Base-by-base conservation (phyloP, 2,888 invertebrate species). In the Therioaphis trifolii region DNA sequence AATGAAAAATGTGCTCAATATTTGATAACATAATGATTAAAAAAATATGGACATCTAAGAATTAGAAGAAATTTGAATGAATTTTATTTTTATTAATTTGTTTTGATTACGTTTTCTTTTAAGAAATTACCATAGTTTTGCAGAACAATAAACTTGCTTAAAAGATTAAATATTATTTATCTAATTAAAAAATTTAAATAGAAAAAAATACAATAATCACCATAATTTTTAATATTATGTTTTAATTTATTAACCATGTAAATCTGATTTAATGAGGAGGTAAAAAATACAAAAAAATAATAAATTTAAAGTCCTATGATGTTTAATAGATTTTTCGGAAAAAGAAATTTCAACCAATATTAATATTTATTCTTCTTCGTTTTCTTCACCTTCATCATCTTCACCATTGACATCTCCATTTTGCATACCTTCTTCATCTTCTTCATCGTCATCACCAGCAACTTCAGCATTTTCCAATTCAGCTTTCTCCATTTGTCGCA, bases 391-490 rank as follows among this genome's bases (percentile, higher is more conserved):
- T 1, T 85, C 86, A 24, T 85, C 86, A 24, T 88, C 88, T 3
- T 88, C 87, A 58, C 87, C 88, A 58, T 87, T 87, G 84, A 88
- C 88, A 14, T 87, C 88, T 85, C 89, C 88, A 55, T 88, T 88
- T 55, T 87, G 87, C 69, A 88, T 89, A 35, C 85, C 89, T 77
- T 90, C 90, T 79, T 91, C 92, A 86, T 95, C 95, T 87, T 95
- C 95, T 85, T 93, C 94, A 15, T 94, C 95, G 86, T 95, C 95
- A 88, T 96, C 96, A 18, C 97, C 97, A 84, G 94, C 95, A 15
- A 97, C 95, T 90, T 98, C 98, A 0, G 95, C 94, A 89, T 98
- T 98, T 89, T 97, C 97, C 71, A 94, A 93, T 89, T 98, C 98
- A 18, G 97, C 94, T 86, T 94, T 92, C 90, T 98, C 97, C 93